Evolutionary conservation across 2,888 invertebrate genomes (phyloP).

Genomic region (Chymomyza fuscimana): DNA sequence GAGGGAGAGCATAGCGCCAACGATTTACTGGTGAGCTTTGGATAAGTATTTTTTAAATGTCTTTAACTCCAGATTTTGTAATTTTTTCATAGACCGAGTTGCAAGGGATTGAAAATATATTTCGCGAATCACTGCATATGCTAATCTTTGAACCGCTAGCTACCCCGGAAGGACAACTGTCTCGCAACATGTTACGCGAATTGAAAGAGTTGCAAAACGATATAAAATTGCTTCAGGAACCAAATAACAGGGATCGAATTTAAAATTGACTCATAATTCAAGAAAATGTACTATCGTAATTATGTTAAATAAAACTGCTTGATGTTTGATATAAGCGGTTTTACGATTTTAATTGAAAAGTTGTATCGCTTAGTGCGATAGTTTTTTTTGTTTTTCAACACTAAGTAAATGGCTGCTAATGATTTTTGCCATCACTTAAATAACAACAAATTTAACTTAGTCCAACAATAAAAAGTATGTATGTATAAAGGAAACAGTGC

Average conservation of each 20-base stretch:
- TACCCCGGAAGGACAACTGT: conserved; percentile 87
- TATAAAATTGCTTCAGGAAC: conserved; percentile 75
- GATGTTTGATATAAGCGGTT: neutral
- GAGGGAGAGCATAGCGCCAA: conserved; percentile 63
- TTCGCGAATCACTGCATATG: conserved; percentile 84
- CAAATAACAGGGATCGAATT: conserved; percentile 33
- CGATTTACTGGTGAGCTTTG: conserved; percentile 59
- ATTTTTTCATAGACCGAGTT: conserved; percentile 81
- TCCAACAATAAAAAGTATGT: neutral
- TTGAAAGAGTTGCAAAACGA: conserved; percentile 82
- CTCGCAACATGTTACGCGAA: conserved; percentile 85
- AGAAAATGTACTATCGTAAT: neutral
- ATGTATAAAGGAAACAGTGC: neutral
- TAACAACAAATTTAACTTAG: neutral
- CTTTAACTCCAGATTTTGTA: neutral
- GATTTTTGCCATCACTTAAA: neutral
- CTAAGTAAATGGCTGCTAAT: neutral
- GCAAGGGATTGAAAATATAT: conserved; percentile 81
- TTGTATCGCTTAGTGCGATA: neutral
- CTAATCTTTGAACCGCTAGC: conserved; percentile 86
- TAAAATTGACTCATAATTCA: neutral
- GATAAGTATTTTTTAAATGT: neutral
- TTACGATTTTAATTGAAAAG: neutral
- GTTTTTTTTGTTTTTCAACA: neutral
- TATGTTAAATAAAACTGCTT: neutral